Conservation (phyloP, 2,113 vertebrate genomes). For the Cromileptes altivelis region DNA sequence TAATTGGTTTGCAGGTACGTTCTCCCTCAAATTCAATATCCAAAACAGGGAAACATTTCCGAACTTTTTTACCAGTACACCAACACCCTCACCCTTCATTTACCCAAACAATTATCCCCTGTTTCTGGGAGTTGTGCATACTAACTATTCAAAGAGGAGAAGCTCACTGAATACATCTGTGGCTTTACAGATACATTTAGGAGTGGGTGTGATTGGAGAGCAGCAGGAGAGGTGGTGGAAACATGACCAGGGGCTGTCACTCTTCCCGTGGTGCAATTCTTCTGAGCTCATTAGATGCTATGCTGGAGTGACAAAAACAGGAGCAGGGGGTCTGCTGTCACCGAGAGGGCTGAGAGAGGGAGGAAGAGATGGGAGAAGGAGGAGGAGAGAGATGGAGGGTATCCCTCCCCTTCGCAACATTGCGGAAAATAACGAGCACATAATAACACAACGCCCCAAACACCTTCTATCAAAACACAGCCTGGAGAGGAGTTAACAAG, state of each 20-base stretch:
- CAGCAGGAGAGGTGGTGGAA: constrained; percentile 59
- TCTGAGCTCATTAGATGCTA: constrained; percentile 78
- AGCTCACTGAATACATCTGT: constrained; percentile 22
- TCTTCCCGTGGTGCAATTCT: constrained; percentile 70
- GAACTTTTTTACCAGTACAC: background rate
- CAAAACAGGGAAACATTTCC: background rate
- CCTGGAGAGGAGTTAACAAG: constrained; percentile 65
- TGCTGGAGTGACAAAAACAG: constrained; percentile 60
- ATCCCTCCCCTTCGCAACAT: constrained; percentile 24
- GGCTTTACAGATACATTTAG: constrained; percentile 47
- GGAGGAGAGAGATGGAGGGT: background rate
- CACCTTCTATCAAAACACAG: constrained; percentile 51
- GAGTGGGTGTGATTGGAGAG: constrained; percentile 62
- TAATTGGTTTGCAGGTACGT: constrained; percentile 1
- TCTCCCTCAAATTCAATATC: constrained; percentile 1
- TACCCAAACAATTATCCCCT: constrained; percentile 11
- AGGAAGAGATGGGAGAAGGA: constrained; percentile 21
- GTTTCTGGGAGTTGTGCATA: background rate
- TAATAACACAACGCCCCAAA: constrained; percentile 57
- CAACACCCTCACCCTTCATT: background rate
- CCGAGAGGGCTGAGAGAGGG: constrained; percentile 19
- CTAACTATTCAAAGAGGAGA: constrained; percentile 42
- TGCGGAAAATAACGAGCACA: constrained; percentile 66
- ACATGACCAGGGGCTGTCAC: constrained; percentile 74
- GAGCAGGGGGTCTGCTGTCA: constrained; percentile 62